A percentile compares a stretch with the other conserved stretches of the same genome.
These are phyloP conservation scores for Octomys mimax DNA, from an alignment of 2,797 vertebrate species.

Conservation along the genomic window DNA sequence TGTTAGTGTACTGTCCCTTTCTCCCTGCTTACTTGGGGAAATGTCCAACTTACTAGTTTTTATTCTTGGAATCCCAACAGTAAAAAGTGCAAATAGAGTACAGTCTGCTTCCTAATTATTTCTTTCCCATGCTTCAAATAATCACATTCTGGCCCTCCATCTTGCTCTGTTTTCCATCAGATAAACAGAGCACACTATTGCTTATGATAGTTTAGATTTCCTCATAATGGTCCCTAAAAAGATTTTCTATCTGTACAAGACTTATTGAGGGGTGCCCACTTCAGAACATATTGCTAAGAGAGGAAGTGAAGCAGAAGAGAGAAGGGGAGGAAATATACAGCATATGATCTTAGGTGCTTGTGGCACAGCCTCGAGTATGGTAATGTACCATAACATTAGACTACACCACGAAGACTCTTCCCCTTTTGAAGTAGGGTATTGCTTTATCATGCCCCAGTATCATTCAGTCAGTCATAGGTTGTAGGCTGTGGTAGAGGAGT, in stretches of 20 bases:
- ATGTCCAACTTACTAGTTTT: neutral
- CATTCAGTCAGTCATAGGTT: neutral
- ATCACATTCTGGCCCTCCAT: neutral
- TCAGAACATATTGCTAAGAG: neutral
- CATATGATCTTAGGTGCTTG: neutral
- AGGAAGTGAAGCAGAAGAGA: neutral
- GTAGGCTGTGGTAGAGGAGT: too few species aligned
- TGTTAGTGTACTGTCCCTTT: neutral
- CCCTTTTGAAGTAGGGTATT: neutral
- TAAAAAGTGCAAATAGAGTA: neutral
- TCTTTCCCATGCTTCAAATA: neutral
- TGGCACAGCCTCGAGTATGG: neutral
- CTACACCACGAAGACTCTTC: neutral
- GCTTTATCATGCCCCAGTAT: neutral
- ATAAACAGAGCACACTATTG: neutral
- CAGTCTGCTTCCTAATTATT: neutral
- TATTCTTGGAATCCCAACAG: neutral
- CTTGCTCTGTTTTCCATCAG: neutral
- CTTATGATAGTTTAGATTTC: neutral
- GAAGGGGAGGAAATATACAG: neutral
- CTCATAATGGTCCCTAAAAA: neutral
- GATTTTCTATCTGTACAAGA: neutral
- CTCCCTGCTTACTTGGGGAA: neutral
- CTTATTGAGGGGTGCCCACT: neutral
- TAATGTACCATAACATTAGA: neutral